Base-by-base conservation (phyloP, 2,888 invertebrate species). In the Brenthis daphne region DNA sequence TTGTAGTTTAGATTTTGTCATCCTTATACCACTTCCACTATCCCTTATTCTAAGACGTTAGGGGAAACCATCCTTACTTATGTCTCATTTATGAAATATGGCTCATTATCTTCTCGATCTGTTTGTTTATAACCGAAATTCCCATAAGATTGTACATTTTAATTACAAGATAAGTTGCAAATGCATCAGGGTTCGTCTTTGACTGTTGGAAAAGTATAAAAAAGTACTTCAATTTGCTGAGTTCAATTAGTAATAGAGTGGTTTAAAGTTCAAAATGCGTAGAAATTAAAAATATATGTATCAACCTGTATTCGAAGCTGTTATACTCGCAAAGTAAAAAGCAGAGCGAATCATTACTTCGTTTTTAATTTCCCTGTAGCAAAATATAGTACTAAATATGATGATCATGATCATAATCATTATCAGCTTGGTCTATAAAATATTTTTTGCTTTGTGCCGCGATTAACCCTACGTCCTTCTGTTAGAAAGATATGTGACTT, bases 81-180 rank as follows among this genome's bases (percentile, higher is more conserved):
- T 20, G 63, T 63, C 53, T 54, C 63, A 16, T 53, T 63, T 74
- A 67, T 75, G 72, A 77, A 75, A 76, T 74, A 76, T 77, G 63
- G 72, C 74, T 75, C 73, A 75, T 79, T 77, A 75, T 77, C 76
- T 75, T 76, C 73, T 74, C 76, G 73, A 65, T 64, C 51, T 57
- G 56, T 37, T 64, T 65, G 65, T 66, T 64, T 71, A 68, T 57
- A 60, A 50, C 57, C 50, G 53, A 73, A 71, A 73, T 65, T 70
- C 67, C 71, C 71, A 65, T 48, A 70, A 61, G 66, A 68, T 64
- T 58, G 43, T 29, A 13, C 14, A 60, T 65, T 68, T 68, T 65
- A 66, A 68, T 68, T 48, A 56, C 43, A 37, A 63, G 48, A 56
- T 37, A 56, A 24, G 16, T 33, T 37, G 37, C 13, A 33, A 43